Conservation (phyloP, 2,888 invertebrate genomes). For the Amblyjoppa fuscipennis region DNA sequence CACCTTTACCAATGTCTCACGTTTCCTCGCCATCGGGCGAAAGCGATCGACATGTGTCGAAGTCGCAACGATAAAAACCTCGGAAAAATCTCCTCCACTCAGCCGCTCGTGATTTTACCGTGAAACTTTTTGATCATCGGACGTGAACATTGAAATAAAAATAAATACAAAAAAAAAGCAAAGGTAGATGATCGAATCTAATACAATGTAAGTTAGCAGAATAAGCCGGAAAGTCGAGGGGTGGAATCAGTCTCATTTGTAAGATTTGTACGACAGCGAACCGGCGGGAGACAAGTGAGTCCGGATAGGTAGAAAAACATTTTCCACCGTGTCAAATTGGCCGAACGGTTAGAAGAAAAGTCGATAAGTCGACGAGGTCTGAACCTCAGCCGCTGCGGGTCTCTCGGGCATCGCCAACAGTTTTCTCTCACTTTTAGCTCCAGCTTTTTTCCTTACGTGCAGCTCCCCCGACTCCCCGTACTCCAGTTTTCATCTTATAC, state of each 20-base stretch:
- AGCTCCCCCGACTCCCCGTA: slow-evolving; percentile 20
- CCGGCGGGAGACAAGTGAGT: slow-evolving; percentile 34
- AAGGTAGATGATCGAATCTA: background rate
- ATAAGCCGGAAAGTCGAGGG: background rate
- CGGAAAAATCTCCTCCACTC: background rate
- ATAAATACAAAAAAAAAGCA: background rate
- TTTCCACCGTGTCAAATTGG: slow-evolving; percentile 65
- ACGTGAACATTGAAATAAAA: background rate
- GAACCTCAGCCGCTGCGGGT: slow-evolving; percentile 34
- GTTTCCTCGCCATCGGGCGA: background rate
- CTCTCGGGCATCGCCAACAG: slow-evolving; percentile 37
- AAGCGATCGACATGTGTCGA: too few relatives aligned
- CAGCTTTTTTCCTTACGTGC: slow-evolving; percentile 30
- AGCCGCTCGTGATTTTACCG: background rate
- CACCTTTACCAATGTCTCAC: background rate
- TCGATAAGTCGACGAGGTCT: slow-evolving; percentile 58
- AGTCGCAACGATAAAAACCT: background rate
- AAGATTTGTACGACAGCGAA: slow-evolving; percentile 19
- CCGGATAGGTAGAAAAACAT: slow-evolving; percentile 45
- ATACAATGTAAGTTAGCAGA: background rate
- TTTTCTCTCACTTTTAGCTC: slow-evolving; percentile 36
- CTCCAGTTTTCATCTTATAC: slow-evolving; percentile 44
- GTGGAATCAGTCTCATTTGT: background rate
- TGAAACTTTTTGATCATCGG: too few relatives aligned
- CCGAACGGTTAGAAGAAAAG: slow-evolving; percentile 54